Base-by-base conservation (phyloP, 2,888 invertebrate species). In the Tachina fera region DNA sequence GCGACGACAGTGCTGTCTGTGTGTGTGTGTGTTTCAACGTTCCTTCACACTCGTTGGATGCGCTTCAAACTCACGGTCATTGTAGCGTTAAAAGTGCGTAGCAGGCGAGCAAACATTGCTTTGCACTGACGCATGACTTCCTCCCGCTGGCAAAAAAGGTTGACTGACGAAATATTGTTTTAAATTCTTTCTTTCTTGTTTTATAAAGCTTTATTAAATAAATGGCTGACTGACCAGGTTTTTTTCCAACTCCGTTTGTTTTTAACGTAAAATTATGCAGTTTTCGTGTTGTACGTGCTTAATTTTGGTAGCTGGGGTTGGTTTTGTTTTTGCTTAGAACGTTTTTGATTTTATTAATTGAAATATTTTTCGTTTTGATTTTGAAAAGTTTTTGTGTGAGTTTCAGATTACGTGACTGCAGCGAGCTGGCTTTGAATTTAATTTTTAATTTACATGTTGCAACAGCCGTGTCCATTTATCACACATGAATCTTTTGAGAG, bases 61-160 rank as follows among this genome's bases (percentile, higher is more conserved):
- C 86, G 82, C 76, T 83, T 75, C 70, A 83, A 86, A 83, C 65
- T 71, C 31, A 53, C 45, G 79, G 65, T 71, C 79, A 65, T 60
- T 83, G 79, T 85, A 67, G 87, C 83, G 78, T 86, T 81, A 78
- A 87, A 87, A 86, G 86, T 86, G 87, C 87, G 87, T 86, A 86
- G 63, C 63, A 51, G 63, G 75, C 67, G 43, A 53, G 22, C 78
- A 75, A 83, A 82, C 78, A 49, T 63, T 68, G 76, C 76, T 22
- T 19, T 84, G 84, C 84, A 86, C 83, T 84, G 77, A 86, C 86
- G 87, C 87, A 87, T 87, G 84, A 87, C 84, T 75, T 84, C 77
- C 82, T 84, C 83, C 86, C 82, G 71, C 79, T 79, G 83, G 61
- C 87, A 78, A 78, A 75, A n/a, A 84, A 86, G 77, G 86, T 84